Conservation (phyloP, 2,113 vertebrate genomes). For the Gallinago media region DNA sequence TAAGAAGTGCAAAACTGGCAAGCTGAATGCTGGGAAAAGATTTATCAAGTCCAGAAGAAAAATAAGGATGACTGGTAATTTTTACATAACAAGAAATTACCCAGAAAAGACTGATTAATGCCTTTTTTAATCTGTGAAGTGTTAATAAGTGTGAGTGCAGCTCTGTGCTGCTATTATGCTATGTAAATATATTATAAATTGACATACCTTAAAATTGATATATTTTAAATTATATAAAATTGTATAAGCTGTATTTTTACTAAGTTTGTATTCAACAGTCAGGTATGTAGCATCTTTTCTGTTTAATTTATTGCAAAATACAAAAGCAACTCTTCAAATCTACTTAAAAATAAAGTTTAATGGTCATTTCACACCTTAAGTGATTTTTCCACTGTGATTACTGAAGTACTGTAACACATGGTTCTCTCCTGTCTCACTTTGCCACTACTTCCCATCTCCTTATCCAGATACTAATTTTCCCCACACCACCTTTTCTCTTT, state of each 20-base stretch:
- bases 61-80: background rate
- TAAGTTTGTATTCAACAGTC: background rate
- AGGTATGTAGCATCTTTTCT: slow-evolving; percentile 16
- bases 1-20: background rate
- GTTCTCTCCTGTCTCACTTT: background rate
- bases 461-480: background rate
- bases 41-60: background rate
- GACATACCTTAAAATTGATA: background rate
- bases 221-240: slow-evolving; percentile 7
- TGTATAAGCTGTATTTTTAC: slow-evolving; percentile 9
- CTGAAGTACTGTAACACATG: background rate
- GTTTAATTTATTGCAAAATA: slow-evolving; percentile 60
- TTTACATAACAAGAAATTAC: background rate
- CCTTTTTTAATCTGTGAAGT: background rate
- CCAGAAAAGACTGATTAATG: background rate
- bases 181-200: background rate
- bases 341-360: background rate
- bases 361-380: background rate
- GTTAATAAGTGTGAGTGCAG: background rate
- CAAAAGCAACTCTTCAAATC: background rate
- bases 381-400: background rate
- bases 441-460: background rate
- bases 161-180: background rate
- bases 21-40: background rate
- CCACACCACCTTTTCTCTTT: background rate